A percentile compares a stretch with the other conserved stretches of the same genome.
Conservation (phyloP, 2,888 invertebrate genomes). For the Cordilura impudica region DNA sequence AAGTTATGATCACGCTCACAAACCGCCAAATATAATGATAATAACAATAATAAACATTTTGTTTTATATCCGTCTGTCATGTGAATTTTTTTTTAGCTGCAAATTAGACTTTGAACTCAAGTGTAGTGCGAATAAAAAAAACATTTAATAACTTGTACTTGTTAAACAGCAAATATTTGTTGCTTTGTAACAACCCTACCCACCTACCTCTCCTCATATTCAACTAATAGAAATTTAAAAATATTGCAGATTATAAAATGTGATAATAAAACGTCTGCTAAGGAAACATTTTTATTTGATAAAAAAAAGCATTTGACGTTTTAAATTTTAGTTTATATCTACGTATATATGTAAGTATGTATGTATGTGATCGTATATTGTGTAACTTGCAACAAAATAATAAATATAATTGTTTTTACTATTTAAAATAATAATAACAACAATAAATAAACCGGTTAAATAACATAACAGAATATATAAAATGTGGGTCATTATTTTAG, state of each 20-base stretch:
- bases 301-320: neutral
- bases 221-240: neutral
- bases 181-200: constrained; percentile 32
- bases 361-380: neutral
- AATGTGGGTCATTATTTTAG: constrained; percentile 22
- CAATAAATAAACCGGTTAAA: constrained; percentile 16
- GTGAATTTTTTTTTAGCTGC: constrained; percentile 6
- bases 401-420: neutral
- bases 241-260: constrained; percentile 19
- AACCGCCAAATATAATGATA: too few species aligned
- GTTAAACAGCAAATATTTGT: constrained; percentile 13
- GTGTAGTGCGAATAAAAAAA: neutral
- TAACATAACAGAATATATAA: neutral
- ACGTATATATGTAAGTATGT: neutral
- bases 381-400: neutral
- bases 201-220: too few species aligned
- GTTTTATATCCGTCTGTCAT: neutral
- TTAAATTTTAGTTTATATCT: neutral
- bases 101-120: constrained; percentile 56
- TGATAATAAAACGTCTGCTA: constrained; percentile 15
- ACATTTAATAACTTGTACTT: neutral
- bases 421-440: neutral
- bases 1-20: too few species aligned
- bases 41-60: too few species aligned
- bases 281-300: too few species aligned